phyloP scores from a whole-genome alignment of 1,140 invertebrate genomes.

The Odontomachus brunneus region DNA sequence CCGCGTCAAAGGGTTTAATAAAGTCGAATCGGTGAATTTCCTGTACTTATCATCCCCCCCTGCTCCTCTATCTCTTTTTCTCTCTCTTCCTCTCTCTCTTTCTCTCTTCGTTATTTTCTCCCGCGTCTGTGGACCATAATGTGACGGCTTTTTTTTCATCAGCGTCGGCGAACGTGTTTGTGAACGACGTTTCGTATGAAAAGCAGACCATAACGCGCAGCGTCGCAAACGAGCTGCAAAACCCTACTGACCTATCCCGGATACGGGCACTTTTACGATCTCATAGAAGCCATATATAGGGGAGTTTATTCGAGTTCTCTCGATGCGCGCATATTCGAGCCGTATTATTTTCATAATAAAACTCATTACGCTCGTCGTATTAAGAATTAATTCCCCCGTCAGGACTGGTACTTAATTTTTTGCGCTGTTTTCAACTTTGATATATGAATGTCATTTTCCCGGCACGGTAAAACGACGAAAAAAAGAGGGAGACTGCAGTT shows the following conservation, averaged over 20 bases:
- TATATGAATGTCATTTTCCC: background rate
- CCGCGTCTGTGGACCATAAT: constrained; percentile 20
- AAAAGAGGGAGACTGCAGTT: background rate
- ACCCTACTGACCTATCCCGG: constrained; percentile 32
- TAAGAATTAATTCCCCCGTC: background rate
- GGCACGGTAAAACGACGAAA: no score
- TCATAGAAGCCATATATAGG: background rate
- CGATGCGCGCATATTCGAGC: constrained; percentile 12
- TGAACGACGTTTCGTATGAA: constrained; percentile 60
- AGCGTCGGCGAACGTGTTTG: constrained; percentile 35
- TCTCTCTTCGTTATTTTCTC: constrained; percentile 1
- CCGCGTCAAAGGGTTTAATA: constrained; percentile 52
- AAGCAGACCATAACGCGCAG: constrained; percentile 58
- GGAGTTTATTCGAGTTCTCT: constrained; percentile 28
- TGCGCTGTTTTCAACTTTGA: background rate
- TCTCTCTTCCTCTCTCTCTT: background rate
- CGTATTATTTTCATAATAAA: constrained; percentile 23
- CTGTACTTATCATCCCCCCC: background rate
- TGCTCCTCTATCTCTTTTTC: no score
- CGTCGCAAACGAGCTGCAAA: constrained; percentile 36
- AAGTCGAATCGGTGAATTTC: constrained; percentile 53
- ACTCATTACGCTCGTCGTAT: background rate
- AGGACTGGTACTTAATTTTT: constrained; percentile 8
- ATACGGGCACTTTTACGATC: constrained; percentile 41
- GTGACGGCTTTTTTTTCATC: constrained; percentile 62